These are phyloP conservation scores for Samia ricini DNA, from an alignment of 1,140 invertebrate genomes.

Conservation along the genomic window DNA sequence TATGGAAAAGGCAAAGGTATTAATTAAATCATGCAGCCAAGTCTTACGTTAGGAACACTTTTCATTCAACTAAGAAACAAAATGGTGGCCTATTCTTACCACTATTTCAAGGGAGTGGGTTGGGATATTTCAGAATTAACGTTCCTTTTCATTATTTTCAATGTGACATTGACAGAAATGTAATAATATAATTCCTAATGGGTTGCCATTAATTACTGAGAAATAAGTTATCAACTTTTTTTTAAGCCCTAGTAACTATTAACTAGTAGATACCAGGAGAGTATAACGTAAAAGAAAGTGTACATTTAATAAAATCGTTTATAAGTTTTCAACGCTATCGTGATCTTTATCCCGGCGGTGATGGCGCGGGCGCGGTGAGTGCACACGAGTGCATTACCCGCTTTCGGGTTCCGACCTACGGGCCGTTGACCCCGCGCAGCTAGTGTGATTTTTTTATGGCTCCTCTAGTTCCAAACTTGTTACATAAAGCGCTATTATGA, in stretches of 20 bases:
- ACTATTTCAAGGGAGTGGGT: too few relatives aligned
- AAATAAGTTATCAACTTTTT: too few relatives aligned
- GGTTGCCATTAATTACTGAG: too few relatives aligned
- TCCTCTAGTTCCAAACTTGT: conserved; percentile 13
- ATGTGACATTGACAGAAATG: too few relatives aligned
- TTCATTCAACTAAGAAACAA: too few relatives aligned
- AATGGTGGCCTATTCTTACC: too few relatives aligned
- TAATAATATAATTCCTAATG: too few relatives aligned
- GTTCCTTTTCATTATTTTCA: too few relatives aligned
- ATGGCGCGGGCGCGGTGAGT: conserved; percentile 4
- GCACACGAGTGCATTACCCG: conserved; percentile 35
- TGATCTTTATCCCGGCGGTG: conserved; percentile 18
- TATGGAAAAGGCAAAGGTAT: too few relatives aligned
- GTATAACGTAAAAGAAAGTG: conserved; percentile 13
- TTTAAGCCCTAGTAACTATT: neutral
- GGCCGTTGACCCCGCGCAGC: conserved; percentile 25
- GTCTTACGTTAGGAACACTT: too few relatives aligned
- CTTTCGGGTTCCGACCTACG: conserved; percentile 32
- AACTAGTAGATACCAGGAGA: conserved; percentile 11
- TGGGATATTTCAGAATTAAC: too few relatives aligned
- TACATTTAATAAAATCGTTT: conserved; percentile 3
- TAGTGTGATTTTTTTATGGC: conserved; percentile 36
- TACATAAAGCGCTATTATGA: neutral
- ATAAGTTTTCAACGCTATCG: conserved; percentile 1
- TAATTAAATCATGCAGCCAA: too few relatives aligned